Conservation (phyloP, 1,140 invertebrate species). For the Drosophila pseudoobscura region DNA sequence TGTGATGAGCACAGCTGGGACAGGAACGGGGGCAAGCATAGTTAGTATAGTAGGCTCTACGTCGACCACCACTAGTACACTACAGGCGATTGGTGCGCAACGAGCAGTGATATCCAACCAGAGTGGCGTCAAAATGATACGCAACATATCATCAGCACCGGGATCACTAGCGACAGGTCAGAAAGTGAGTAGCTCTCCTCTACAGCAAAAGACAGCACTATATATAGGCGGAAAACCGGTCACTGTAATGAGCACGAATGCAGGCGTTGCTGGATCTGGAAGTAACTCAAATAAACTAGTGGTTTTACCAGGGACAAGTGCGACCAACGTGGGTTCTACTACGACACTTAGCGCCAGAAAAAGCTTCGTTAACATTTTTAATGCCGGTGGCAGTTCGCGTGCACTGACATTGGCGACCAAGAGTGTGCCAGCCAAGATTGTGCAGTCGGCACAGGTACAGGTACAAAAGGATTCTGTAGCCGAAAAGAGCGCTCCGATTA, state of each 20-base stretch:
- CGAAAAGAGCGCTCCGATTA: constrained; percentile 32
- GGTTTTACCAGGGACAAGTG: constrained; percentile 70
- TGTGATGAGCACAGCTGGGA: constrained; percentile 86
- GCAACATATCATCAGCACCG: constrained; percentile 83
- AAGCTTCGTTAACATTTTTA: constrained; percentile 75
- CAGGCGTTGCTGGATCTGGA: constrained; percentile 37
- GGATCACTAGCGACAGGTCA: constrained; percentile 24
- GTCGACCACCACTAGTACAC: constrained; percentile 49
- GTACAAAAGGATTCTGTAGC: constrained; percentile 49
- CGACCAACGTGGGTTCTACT: constrained; percentile 7
- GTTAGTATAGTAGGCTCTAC: constrained; percentile 74
- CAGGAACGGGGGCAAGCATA: constrained; percentile 84
- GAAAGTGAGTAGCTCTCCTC: constrained; percentile 27
- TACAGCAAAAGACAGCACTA: constrained; percentile 85
- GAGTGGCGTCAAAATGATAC: constrained; percentile 88
- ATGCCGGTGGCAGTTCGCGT: constrained; percentile 47
- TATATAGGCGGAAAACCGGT: constrained; percentile 88
- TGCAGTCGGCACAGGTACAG: constrained; percentile 39
- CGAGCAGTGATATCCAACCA: constrained; percentile 82
- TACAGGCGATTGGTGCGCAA: constrained; percentile 65
- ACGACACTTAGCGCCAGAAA: constrained; percentile 59
- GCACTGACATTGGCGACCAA: constrained; percentile 60
- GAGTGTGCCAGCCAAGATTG: constrained; percentile 77
- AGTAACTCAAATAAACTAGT: constrained; percentile 63
- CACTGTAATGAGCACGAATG: constrained; percentile 86